Percentiles rank a stretch among this genome's conserved stretches.
These are phyloP conservation scores for Lithophane leautieri DNA, from an alignment of 2,888 invertebrate genomes.

Conservation along the genomic window DNA sequence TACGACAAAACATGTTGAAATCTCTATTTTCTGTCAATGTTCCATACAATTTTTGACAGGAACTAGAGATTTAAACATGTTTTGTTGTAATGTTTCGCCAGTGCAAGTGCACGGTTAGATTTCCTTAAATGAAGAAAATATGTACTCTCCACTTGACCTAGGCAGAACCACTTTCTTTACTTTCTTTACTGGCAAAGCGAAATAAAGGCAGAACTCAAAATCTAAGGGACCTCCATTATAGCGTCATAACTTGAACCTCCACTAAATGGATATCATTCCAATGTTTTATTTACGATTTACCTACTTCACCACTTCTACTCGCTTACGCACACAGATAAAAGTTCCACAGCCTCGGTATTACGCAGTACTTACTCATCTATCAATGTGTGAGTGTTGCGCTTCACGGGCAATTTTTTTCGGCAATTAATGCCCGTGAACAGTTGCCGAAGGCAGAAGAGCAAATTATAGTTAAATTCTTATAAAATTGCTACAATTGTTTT, in stretches of 20 bases:
- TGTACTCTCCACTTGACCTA: neutral
- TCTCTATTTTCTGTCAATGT: too few species aligned
- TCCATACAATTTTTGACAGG: too few species aligned
- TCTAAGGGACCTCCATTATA: neutral
- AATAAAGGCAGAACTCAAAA: neutral
- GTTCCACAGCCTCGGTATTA: neutral
- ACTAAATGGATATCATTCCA: neutral
- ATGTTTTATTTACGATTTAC: neutral
- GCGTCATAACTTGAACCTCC: neutral
- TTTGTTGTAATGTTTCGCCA: too few species aligned
- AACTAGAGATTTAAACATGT: too few species aligned
- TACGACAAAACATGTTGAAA: too few species aligned
- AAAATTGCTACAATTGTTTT: neutral
- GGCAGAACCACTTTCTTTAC: too few species aligned
- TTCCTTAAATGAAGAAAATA: neutral
- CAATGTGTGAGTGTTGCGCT: slow-evolving; percentile 4
- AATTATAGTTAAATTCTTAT: neutral
- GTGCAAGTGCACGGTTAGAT: too few species aligned
- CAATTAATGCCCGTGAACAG: neutral
- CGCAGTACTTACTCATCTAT: slow-evolving; percentile 5
- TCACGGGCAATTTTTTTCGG: neutral
- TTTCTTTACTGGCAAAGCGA: neutral
- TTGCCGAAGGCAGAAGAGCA: neutral
- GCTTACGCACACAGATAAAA: neutral
- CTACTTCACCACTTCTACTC: neutral